A percentile compares a stretch with the other conserved stretches of the same genome.
Conservation (phyloP, 1,140 invertebrate genomes). For the Telenomus remus region DNA sequence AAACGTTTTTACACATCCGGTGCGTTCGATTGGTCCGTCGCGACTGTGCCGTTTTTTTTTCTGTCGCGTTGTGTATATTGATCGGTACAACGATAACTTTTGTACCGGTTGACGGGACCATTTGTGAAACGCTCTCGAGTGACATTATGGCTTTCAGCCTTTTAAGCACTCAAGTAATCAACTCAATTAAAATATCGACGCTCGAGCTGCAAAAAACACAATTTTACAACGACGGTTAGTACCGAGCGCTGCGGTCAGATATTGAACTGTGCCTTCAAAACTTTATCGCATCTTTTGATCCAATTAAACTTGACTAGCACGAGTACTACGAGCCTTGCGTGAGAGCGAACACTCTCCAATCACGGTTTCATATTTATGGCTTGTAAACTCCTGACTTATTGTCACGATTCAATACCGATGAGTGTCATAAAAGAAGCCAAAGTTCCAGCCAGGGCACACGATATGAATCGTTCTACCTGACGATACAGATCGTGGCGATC, state of each 20-base stretch:
- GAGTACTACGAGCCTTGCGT: not conserved
- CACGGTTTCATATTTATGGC: slow-evolving; percentile 1
- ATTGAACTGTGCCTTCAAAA: not conserved
- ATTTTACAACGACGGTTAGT: not conserved
- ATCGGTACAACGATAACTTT: not conserved
- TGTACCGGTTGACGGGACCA: not conserved
- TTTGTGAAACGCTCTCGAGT: not conserved
- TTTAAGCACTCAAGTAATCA: slow-evolving; percentile 15
- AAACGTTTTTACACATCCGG: too few relatives aligned
- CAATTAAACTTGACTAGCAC: slow-evolving; percentile 13
- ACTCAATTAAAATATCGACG: slow-evolving; percentile 12
- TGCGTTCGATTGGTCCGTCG: too few relatives aligned
- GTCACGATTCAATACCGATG: slow-evolving; percentile 10
- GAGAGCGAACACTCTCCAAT: not conserved
- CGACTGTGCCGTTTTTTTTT: too few relatives aligned
- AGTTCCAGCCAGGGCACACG: too few relatives aligned
- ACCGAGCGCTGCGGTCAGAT: not conserved
- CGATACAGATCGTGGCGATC: not conserved
- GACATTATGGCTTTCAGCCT: slow-evolving; percentile 1
- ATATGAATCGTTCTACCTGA: too few relatives aligned
- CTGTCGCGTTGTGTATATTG: too few relatives aligned
- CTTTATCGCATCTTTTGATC: slow-evolving; percentile 3
- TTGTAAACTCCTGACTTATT: slow-evolving; percentile 11
- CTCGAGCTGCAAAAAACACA: not conserved
- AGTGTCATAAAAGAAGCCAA: not conserved